Evolutionary conservation across 2,888 invertebrate genomes (phyloP).

Genomic region (Dicranocentrus wangi): DNA sequence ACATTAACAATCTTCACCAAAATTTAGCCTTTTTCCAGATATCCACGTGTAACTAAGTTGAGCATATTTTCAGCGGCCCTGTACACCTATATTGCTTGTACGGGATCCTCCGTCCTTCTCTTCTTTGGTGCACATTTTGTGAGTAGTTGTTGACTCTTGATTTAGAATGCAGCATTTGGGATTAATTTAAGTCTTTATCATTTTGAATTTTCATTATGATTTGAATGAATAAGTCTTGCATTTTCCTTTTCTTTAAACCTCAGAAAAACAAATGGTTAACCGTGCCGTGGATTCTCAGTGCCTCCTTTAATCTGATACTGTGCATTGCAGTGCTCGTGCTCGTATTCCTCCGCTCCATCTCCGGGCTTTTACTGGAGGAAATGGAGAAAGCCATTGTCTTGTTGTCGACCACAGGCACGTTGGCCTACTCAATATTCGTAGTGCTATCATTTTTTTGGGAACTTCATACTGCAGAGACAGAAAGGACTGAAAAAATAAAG

Average conservation of each 20-base stretch:
- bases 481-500: not conserved
- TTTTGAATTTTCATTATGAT: too few relatives aligned
- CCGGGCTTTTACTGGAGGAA: not conserved
- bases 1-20: not conserved
- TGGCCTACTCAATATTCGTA: not conserved
- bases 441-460: not conserved
- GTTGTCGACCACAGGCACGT: constrained; percentile 1
- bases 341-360: not conserved
- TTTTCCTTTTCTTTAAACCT: too few relatives aligned
- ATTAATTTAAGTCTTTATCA: constrained; percentile 5
- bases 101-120: constrained; percentile 29
- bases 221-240: too few relatives aligned
- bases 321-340: not conserved
- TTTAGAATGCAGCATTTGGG: not conserved
- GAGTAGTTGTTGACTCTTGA: constrained; percentile 9
- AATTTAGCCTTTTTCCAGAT: not conserved
- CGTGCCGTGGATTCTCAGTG: constrained; percentile 43
- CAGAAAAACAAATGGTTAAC: constrained; percentile 23
- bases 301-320: not conserved
- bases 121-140: constrained; percentile 36
- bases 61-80: constrained; percentile 26
- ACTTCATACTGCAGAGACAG: not conserved
- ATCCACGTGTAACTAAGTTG: not conserved
- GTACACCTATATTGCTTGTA: constrained; percentile 13
- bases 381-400: constrained; percentile 32